These are phyloP conservation scores for Condylura cristata DNA, from an alignment of 2,113 vertebrate genomes.

Conservation along the genomic window DNA sequence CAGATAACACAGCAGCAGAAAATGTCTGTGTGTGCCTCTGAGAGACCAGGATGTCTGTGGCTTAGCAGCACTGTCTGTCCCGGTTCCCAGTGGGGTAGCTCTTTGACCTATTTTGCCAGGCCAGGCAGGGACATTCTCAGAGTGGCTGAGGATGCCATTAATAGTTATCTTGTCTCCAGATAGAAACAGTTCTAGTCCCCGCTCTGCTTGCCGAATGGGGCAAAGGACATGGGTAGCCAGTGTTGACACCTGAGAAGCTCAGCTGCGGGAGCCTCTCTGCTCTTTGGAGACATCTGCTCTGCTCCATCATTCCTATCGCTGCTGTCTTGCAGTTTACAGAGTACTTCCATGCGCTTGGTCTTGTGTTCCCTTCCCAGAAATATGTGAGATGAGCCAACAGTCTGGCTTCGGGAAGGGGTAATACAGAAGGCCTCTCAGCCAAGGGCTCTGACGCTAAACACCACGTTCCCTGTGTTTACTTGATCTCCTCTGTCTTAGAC, in stretches of 20 bases:
- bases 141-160: not conserved
- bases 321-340: not conserved
- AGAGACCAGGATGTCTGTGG: not conserved
- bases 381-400: not conserved
- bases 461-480: not conserved
- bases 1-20: not conserved
- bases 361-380: not conserved
- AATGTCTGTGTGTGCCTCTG: not conserved
- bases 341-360: not conserved
- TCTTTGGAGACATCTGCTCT: not conserved
- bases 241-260: not conserved
- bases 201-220: not conserved
- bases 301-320: not conserved
- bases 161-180: not conserved
- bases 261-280: not conserved
- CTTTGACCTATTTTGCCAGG: not conserved
- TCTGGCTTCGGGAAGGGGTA: not conserved
- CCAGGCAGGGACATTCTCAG: not conserved
- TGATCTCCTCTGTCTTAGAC: not conserved
- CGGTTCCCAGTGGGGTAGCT: not conserved
- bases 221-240: not conserved
- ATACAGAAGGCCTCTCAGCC: not conserved
- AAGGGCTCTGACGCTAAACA: not conserved
- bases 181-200: slow-evolving; percentile 1
- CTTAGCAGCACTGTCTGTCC: not conserved